Conservation (phyloP, 2,797 vertebrate genomes). For the Mionectes olivaceus region DNA sequence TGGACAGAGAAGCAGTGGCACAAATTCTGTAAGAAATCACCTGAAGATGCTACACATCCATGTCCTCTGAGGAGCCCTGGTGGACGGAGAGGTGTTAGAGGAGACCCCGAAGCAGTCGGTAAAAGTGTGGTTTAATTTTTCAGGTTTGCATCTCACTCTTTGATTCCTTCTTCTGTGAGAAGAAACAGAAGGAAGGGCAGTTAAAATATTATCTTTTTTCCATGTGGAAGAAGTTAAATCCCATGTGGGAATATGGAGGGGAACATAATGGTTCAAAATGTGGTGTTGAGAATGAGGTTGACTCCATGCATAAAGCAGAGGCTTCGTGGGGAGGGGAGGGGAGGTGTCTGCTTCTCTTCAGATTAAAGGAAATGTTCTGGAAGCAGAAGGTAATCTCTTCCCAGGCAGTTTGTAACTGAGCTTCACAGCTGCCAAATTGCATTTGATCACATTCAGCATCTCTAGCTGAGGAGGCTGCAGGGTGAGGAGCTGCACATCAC, state of each 20-base stretch:
- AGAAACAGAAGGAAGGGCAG: neutral
- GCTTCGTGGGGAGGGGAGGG: neutral
- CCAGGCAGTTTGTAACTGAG: conserved; percentile 16
- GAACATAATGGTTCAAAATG: neutral
- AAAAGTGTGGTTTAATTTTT: neutral
- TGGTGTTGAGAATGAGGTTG: neutral
- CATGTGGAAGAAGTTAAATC: neutral
- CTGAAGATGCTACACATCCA: neutral
- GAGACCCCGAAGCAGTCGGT: neutral
- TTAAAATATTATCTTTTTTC: neutral
- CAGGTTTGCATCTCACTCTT: neutral
- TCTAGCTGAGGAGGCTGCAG: neutral
- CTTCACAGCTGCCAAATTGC: conserved; percentile 40
- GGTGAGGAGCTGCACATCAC: neutral
- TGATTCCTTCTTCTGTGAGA: neutral
- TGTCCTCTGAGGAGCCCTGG: neutral
- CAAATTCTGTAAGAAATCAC: neutral
- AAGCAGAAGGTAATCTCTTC: neutral
- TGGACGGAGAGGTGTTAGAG: neutral
- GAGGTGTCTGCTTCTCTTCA: neutral
- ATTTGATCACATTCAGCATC: neutral
- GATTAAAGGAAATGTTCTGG: neutral
- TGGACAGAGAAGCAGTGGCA: neutral
- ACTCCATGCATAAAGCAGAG: neutral
- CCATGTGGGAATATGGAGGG: neutral